Evolutionary conservation across 2,888 invertebrate species (phyloP).

Genomic region (Leucozona laternaria): DNA sequence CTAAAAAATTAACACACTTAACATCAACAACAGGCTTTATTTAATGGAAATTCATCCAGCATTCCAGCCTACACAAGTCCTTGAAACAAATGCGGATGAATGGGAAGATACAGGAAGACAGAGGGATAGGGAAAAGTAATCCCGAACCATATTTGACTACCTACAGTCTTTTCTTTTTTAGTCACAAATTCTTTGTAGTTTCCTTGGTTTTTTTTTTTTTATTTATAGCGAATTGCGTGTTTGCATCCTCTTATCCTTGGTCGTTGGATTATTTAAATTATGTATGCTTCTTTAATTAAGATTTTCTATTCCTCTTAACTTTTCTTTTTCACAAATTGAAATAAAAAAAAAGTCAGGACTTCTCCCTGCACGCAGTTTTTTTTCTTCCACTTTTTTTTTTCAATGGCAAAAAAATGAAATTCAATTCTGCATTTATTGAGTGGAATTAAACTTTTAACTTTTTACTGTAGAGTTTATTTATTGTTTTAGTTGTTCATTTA

Average conservation of each 20-base stretch:
- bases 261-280: constrained; percentile 30
- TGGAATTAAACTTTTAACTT: constrained; percentile 8
- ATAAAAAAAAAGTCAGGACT: constrained; percentile 14
- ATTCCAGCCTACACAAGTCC: constrained; percentile 26
- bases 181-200: constrained; percentile 4
- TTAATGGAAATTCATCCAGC: neutral
- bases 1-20: constrained; percentile 24
- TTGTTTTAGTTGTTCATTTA: constrained; percentile 8
- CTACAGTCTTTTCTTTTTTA: constrained; percentile 31
- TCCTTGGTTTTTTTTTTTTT: neutral
- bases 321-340: constrained; percentile 10
- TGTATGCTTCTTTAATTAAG: neutral
- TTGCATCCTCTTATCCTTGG: constrained; percentile 44
- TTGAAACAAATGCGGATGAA: constrained; percentile 56
- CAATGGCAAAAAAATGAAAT: constrained; percentile 20
- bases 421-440: constrained; percentile 1
- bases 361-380: constrained; percentile 22
- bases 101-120: neutral
- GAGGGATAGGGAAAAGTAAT: neutral
- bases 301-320: neutral
- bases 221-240: constrained; percentile 11
- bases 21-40: neutral
- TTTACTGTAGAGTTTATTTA: neutral
- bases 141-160: constrained; percentile 13
- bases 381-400: constrained; percentile 25